These are phyloP conservation scores for Euplagia quadripunctaria DNA, from an alignment of 2,888 invertebrate genomes.

Conservation along the genomic window DNA sequence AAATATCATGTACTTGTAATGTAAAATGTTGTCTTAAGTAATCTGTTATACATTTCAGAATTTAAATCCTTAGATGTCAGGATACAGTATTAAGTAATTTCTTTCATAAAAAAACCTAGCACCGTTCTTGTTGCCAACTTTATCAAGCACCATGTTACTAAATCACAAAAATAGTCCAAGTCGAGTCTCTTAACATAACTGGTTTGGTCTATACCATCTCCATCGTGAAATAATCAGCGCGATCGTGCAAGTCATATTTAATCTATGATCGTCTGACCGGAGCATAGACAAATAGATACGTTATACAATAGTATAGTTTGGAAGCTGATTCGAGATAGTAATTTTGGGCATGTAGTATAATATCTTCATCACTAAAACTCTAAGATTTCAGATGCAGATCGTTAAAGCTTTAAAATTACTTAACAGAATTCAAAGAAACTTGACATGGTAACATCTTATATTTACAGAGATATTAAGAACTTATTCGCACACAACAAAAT, in stretches of 20 bases:
- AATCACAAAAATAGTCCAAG: constrained; percentile 25
- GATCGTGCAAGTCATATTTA: constrained; percentile 54
- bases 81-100: background rate
- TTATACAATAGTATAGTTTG: constrained; percentile 35
- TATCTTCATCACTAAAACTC: background rate
- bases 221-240: constrained; percentile 49
- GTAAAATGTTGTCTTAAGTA: background rate
- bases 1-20: no score
- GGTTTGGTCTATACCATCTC: constrained; percentile 39
- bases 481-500: background rate
- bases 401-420: no score
- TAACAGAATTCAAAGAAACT: no score
- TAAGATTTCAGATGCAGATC: no score
- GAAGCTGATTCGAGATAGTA: constrained; percentile 34
- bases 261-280: constrained; percentile 46
- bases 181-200: constrained; percentile 36
- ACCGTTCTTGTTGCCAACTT: background rate
- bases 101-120: background rate
- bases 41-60: background rate
- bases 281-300: constrained; percentile 46
- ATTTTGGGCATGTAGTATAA: constrained; percentile 5
- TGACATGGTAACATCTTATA: no score
- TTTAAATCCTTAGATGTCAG: background rate
- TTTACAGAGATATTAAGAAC: no score
- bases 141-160: constrained; percentile 20